phyloP scores from a whole-genome alignment of 2,113 vertebrate species.

The Circaetus gallicus region DNA sequence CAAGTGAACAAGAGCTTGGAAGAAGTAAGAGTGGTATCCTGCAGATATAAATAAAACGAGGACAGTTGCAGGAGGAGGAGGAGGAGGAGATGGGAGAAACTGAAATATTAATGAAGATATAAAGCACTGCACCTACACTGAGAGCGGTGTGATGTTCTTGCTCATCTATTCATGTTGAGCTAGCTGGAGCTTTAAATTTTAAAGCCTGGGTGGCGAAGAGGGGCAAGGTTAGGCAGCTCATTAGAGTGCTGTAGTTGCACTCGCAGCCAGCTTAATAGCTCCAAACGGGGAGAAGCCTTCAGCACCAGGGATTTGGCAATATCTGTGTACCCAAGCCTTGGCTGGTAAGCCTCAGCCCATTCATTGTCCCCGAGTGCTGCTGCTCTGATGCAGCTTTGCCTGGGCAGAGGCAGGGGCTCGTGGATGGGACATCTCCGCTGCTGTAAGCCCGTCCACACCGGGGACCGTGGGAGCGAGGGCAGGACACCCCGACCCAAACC shows the following conservation, averaged over 20 bases:
- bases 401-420: neutral
- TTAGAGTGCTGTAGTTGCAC: neutral
- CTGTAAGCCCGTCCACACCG: accelerated
- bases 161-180: slow-evolving; percentile 60
- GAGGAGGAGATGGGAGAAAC: slow-evolving; percentile 62
- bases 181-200: slow-evolving; percentile 51
- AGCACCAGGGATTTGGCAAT: accelerated
- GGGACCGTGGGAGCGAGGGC: accelerated
- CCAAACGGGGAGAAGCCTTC: neutral
- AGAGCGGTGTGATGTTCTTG: slow-evolving; percentile 51
- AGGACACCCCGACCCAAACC: accelerated
- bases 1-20: neutral
- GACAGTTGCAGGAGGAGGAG: slow-evolving; percentile 55
- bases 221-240: slow-evolving; percentile 38
- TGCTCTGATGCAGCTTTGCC: neutral
- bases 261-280: neutral
- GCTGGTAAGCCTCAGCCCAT: accelerated
- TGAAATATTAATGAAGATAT: slow-evolving; percentile 75
- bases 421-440: neutral
- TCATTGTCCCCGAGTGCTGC: accelerated
- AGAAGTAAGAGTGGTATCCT: slow-evolving; percentile 19
- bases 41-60: slow-evolving; percentile 63
- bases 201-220: slow-evolving; percentile 52
- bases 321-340: accelerated
- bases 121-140: slow-evolving; percentile 69